Evolutionary conservation across 1,140 invertebrate genomes (phyloP).

Genomic region (Zaprionus ghesquierei): DNA sequence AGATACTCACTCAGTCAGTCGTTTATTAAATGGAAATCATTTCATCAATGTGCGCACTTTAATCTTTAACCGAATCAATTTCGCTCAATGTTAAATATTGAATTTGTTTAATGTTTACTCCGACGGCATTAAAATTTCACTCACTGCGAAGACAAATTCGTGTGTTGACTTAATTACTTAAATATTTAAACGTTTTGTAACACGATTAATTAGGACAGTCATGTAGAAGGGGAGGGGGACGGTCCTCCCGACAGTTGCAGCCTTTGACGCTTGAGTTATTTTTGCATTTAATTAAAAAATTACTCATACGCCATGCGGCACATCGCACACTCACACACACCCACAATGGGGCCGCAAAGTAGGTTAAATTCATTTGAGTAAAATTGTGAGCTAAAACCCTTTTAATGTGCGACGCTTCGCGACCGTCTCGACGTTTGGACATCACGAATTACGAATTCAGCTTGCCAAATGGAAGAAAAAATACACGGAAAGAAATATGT

Average conservation of each 20-base stretch:
- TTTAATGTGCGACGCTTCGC: slow-evolving; percentile 7
- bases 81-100: neutral
- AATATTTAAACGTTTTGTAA: neutral
- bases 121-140: neutral
- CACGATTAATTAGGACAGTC: slow-evolving; percentile 2
- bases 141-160: neutral
- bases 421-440: slow-evolving; percentile 1
- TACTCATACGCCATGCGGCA: slow-evolving; percentile 21
- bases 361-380: slow-evolving; percentile 36
- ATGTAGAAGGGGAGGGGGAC: no score
- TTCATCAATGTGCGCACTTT: slow-evolving; percentile 39
- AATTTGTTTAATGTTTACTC: slow-evolving; percentile 10
- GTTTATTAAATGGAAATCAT: slow-evolving; percentile 37
- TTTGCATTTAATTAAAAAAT: slow-evolving; percentile 37
- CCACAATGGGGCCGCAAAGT: slow-evolving; percentile 10
- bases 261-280: slow-evolving; percentile 21
- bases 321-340: neutral
- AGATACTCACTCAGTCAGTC: slow-evolving; percentile 56
- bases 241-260: slow-evolving; percentile 12
- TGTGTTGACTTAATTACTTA: neutral
- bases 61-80: neutral
- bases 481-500: neutral
- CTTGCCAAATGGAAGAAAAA: slow-evolving; percentile 4
- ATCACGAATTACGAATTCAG: slow-evolving; percentile 15
- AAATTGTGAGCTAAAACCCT: slow-evolving; percentile 19